These are phyloP conservation scores for Babyrousa celebensis DNA, from an alignment of 2,797 vertebrate genomes.

Conservation along the genomic window DNA sequence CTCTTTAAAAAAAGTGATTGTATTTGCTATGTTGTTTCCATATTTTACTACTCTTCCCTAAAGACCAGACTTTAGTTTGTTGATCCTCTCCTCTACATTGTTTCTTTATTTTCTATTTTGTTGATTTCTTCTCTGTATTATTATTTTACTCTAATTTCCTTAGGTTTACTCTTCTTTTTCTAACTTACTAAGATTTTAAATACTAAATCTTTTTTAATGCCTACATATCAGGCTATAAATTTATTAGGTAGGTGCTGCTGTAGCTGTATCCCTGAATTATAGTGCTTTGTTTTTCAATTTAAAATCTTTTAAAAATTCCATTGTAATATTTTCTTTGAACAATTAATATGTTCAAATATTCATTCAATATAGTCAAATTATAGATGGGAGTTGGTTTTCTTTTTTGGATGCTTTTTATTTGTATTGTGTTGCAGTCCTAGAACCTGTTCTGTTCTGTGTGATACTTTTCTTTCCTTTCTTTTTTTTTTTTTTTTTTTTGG, in stretches of 20 bases:
- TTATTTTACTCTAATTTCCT: background rate
- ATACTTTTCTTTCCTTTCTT: background rate
- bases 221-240: background rate
- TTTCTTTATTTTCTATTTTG: background rate
- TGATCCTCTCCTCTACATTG: background rate
- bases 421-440: background rate
- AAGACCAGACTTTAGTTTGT: background rate
- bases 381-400: background rate
- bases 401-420: background rate
- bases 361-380: background rate
- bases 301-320: background rate
- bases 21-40: background rate
- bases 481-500: no score
- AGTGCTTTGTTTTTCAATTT: background rate
- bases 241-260: background rate
- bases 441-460: background rate
- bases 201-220: background rate
- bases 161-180: background rate
- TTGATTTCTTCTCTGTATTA: background rate
- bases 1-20: background rate
- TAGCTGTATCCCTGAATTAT: background rate
- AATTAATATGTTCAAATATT: no score
- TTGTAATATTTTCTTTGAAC: background rate
- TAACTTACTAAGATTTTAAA: background rate
- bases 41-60: slow-evolving; percentile 53